Base-by-base conservation (phyloP, 2,797 vertebrate species). In the Malurus splendens region DNA sequence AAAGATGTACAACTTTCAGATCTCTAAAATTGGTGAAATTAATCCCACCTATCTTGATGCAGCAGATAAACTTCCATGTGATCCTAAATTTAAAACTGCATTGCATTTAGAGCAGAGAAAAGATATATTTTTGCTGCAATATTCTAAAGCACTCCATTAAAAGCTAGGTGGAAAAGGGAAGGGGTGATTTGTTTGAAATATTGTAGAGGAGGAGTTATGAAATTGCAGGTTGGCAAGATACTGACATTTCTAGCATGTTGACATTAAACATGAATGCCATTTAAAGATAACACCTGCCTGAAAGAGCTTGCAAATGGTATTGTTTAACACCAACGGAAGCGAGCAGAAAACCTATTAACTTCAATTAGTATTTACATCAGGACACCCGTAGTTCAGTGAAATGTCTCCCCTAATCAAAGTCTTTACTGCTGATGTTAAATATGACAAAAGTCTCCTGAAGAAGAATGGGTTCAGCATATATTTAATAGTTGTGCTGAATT, bases 311-410 rank as follows among this genome's bases (percentile, higher is more conserved):
- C 19, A 66, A 78, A 78, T 66, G 9, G 4, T 25, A 12, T 14
- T 56, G 28, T 66, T 74, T 71, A 85, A 61, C 36, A 57, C 3
- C 48, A 39, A 17, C 12, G 44, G n/a, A 85, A 86, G 36, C 5
- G 32, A 70, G 84, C 8, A 78, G 39, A 60, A 81, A 85, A 38
- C 64, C 44, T 71, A 66, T 61, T 78, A 82, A 70, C n/a, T 78
- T 90, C 77, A 71, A 61, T 71, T 79, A 75, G 23, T 39, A 36
- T 36, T 71, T 82, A 18, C 48, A 61, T 56, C 44, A 52, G 33
- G 33, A 50, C 16, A 57, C 19, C 6, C 39, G 32, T 22, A 88
- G 38, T 15, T 70, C 33, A 78, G 14, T 33, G 18, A 78, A 82
- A 39, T 10, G 1, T 16, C 24, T 74, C 62, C 44, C 9, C 54